Conservation (phyloP, 2,888 invertebrate species). For the Saturnia pavonia region DNA sequence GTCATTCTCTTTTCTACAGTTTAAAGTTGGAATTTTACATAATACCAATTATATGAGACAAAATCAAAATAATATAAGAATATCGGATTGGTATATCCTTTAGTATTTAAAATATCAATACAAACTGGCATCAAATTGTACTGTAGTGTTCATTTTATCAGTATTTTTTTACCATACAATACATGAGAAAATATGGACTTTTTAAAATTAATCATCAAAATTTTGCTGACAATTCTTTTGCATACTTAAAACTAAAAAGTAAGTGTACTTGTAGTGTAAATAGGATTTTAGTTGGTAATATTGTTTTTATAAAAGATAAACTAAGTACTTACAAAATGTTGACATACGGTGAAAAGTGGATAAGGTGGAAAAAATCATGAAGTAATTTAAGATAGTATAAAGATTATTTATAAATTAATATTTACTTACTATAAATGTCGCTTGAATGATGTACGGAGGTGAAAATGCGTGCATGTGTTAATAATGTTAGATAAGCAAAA, state of each 20-base stretch:
- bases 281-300: background rate
- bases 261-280: slow-evolving; percentile 4
- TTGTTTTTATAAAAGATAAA: slow-evolving; percentile 14
- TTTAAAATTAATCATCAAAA: background rate
- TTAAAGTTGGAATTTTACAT: background rate
- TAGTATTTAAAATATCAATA: background rate
- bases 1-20: background rate
- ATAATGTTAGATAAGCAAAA: slow-evolving; percentile 1
- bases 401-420: slow-evolving; percentile 15
- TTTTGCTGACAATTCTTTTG: background rate
- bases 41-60: background rate
- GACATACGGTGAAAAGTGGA: background rate
- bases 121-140: too few species aligned
- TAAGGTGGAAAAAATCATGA: background rate
- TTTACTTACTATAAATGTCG: slow-evolving; percentile 20
- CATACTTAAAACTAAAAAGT: slow-evolving; percentile 12
- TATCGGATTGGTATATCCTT: background rate
- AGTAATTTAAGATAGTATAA: background rate
- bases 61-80: background rate
- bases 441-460: slow-evolving; percentile 12
- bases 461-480: slow-evolving; percentile 12
- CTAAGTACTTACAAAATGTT: slow-evolving; percentile 18
- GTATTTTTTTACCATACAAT: too few species aligned
- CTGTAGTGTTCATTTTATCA: too few species aligned
- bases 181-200: background rate